These are phyloP conservation scores for Marmota flaviventris DNA, from an alignment of 2,113 vertebrate genomes.

Conservation along the genomic window DNA sequence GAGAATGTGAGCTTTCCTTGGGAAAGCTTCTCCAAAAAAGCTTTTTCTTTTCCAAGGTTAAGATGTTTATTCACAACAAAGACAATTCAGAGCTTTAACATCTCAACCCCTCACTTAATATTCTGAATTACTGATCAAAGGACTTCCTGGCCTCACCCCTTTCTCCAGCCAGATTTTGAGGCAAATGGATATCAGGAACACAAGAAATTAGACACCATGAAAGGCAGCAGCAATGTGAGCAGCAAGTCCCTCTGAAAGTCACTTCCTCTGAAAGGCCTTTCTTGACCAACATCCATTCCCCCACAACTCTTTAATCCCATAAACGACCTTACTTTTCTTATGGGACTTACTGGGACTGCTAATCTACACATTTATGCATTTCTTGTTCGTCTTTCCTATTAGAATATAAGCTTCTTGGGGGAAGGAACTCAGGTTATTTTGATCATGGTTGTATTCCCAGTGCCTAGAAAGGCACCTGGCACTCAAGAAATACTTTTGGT, in stretches of 20 bases:
- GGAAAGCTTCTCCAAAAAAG: constrained; percentile 37
- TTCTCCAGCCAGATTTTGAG: constrained; percentile 24
- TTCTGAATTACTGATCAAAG: background rate
- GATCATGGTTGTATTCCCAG: background rate
- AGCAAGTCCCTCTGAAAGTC: background rate
- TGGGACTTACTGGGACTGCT: background rate
- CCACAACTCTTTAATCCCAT: background rate
- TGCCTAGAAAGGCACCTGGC: background rate
- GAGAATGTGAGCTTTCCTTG: background rate
- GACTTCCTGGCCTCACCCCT: background rate
- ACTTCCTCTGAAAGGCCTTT: background rate
- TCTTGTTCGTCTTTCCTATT: background rate
- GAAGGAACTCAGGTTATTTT: background rate
- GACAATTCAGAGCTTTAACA: background rate
- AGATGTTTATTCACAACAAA: constrained; percentile 40
- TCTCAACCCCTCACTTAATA: background rate
- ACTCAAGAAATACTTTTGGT: background rate
- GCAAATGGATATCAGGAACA: background rate
- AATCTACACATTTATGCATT: background rate
- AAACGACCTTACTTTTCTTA: background rate
- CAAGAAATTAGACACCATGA: background rate
- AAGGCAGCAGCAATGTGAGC: background rate
- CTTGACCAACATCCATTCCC: background rate
- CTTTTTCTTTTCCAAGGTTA: background rate
- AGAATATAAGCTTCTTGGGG: background rate